These are phyloP conservation scores for Ascidia mentula DNA, from an alignment of 23 tunicate species.

Conservation along the genomic window DNA sequence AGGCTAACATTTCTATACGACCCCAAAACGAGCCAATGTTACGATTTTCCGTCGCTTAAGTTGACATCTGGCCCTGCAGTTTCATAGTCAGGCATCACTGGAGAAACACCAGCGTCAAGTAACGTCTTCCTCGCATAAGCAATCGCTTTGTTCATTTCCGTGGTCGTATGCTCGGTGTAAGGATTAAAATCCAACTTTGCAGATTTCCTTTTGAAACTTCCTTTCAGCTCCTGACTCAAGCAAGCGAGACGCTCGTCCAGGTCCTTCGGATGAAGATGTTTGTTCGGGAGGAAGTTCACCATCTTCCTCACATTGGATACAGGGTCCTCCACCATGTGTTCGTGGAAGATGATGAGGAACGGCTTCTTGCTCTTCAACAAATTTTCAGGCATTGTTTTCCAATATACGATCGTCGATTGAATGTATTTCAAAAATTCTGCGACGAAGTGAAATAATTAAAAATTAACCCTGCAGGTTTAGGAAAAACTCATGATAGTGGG, in stretches of 20 bases:
- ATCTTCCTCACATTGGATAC: not conserved
- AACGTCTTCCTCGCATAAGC: not conserved
- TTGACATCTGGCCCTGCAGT: not conserved
- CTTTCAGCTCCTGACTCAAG: not conserved
- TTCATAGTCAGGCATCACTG: not conserved
- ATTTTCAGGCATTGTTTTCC: not conserved
- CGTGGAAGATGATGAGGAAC: not conserved
- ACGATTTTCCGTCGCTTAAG: not conserved
- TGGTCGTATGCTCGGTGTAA: not conserved
- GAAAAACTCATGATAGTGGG: no score
- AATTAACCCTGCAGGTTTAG: no score
- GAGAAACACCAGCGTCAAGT: not conserved
- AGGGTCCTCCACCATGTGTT: not conserved
- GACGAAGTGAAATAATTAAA: no score
- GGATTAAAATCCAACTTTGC: not conserved
- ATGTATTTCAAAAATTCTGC: not conserved
- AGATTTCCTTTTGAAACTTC: not conserved
- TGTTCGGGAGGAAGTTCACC: conserved; percentile 4
- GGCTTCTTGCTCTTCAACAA: not conserved
- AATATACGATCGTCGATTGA: not conserved
- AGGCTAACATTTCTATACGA: no score
- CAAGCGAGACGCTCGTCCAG: not conserved
- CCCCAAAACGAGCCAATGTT: no score
- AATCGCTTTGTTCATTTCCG: not conserved
- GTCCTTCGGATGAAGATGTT: not conserved